A percentile compares a stretch with the other conserved stretches of the same genome.
phyloP scores from a whole-genome alignment of 2,888 invertebrate genomes.

The Plebejus melissa region DNA sequence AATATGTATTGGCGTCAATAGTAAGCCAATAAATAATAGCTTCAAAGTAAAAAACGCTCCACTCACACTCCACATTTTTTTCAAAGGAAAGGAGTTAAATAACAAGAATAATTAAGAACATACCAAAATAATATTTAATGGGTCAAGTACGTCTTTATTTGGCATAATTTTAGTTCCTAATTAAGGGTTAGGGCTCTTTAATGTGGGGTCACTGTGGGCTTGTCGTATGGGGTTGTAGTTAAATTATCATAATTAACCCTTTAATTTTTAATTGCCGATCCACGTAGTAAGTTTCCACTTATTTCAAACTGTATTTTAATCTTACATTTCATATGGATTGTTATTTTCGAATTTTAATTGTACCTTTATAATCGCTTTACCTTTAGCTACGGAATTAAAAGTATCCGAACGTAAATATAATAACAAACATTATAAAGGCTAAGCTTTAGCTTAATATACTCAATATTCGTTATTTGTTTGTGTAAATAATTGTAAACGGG shows the following conservation, averaged over 20 bases:
- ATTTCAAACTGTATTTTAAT: not conserved
- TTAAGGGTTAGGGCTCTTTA: slow-evolving; percentile 14
- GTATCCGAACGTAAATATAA: not conserved
- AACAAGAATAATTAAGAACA: not conserved
- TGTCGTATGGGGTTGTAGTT: slow-evolving; percentile 9
- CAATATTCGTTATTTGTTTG: no score
- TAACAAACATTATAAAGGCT: not conserved
- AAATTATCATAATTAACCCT: slow-evolving; percentile 13
- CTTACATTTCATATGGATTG: not conserved
- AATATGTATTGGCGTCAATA: not conserved
- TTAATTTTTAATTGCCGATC: not conserved
- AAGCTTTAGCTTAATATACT: no score
- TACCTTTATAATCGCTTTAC: no score
- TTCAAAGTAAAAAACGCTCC: no score
- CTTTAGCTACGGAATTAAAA: not conserved
- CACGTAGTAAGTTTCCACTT: not conserved
- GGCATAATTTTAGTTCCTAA: slow-evolving; percentile 1
- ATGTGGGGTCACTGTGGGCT: slow-evolving; percentile 6
- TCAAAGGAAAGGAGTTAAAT: not conserved
- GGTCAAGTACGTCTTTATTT: not conserved
- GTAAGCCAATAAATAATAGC: not conserved
- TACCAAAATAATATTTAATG: not conserved
- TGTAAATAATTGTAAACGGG: no score
- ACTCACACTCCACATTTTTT: not conserved
- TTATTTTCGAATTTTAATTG: not conserved